Conservation (phyloP, 2,797 vertebrate species). For the Gallinago solitaria region DNA sequence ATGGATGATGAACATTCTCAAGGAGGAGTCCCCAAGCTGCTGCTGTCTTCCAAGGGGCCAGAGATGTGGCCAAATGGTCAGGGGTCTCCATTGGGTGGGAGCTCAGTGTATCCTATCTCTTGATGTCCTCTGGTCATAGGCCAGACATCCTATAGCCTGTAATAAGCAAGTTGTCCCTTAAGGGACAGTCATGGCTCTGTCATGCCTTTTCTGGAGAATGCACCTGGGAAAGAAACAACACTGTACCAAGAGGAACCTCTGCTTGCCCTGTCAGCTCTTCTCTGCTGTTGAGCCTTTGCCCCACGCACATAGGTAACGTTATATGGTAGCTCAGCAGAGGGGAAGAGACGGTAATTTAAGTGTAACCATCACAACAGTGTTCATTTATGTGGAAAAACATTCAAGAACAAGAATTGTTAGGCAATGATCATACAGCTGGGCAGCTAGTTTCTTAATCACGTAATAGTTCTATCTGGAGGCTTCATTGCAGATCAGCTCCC, state of each 20-base stretch:
- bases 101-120: not conserved
- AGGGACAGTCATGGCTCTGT: not conserved
- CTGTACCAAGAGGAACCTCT: not conserved
- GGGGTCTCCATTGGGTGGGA: not conserved
- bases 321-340: not conserved
- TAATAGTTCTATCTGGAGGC: not conserved
- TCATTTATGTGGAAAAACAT: not conserved
- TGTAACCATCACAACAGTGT: not conserved
- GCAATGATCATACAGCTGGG: not conserved
- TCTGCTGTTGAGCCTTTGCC: not conserved
- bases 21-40: not conserved
- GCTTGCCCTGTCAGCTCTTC: not conserved
- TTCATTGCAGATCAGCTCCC: not conserved
- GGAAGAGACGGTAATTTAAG: not conserved
- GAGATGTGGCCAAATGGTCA: not conserved
- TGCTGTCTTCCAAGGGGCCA: not conserved
- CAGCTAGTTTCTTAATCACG: not conserved
- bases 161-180: not conserved
- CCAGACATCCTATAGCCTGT: not conserved
- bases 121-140: not conserved
- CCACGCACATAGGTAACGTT: accelerated
- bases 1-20: not conserved
- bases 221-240: not conserved
- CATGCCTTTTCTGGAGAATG: not conserved
- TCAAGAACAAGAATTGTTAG: not conserved